Base-by-base conservation (phyloP, 2,888 invertebrate genomes). In the Biston stratarius region DNA sequence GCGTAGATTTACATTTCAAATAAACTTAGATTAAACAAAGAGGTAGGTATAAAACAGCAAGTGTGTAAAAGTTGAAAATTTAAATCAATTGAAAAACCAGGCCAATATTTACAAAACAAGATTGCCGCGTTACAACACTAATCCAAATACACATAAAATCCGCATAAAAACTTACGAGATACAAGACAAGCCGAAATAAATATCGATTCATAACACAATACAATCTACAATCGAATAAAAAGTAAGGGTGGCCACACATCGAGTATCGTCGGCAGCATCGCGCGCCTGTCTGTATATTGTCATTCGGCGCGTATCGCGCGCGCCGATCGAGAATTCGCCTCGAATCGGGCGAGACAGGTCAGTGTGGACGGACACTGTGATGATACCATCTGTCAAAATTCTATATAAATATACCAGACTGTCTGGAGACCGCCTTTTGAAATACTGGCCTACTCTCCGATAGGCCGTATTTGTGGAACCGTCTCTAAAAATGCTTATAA, bases 171-270 rank as follows among this genome's bases (percentile, higher is more conserved):
- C 83, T 74, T 78, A 77, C 42, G 57, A 74, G 75, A 79, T 80
- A 72, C 65, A 81, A 82, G 83, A 85, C 82, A 84, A 83, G 71
- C 84, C 87, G 86, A 90, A 90, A 91, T 89, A 90, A 89, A 91
- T 91, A 89, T 90, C 88, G 88, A 89, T 87, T 90, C 87, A 90
- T 92, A 91, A 91, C 85, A 91, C 92, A 93, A 92, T 93, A 90
- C 91, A 92, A 92, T 92, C 90, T 83, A 79, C 76, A 87, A 92
- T 91, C 91, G 88, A 85, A 84, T 84, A 89, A 91, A 84, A 85
- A 83, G 88, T 85, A 84, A 86, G 86, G 88, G 88, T 86, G 88
- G 81, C 86, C 90, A 91, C 91, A 91, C 89, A 88, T 87, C 15
- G 81, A 75, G 84, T 88, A 90, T 89, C 89, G 82, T 73, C 71